Conservation (phyloP, 2,797 vertebrate genomes). For the Notolabrus celidotus region DNA sequence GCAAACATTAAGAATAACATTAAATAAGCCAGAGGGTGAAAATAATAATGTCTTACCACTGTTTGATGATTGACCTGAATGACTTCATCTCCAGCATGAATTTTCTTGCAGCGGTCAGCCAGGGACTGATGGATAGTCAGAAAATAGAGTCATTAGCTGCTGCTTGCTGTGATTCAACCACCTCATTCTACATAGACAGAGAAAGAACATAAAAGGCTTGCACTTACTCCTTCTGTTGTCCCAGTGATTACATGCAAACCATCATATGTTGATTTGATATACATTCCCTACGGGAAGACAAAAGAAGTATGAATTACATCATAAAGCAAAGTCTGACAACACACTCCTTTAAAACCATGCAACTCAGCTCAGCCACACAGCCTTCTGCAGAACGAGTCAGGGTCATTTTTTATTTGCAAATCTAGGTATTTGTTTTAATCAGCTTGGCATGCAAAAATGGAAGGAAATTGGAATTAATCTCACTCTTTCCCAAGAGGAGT, state of each 20-base stretch:
- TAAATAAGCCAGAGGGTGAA: not conserved
- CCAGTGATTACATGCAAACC: constrained; percentile 99
- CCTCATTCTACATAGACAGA: constrained; percentile 1
- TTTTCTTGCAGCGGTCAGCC: constrained; percentile 99
- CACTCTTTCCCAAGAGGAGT: not conserved
- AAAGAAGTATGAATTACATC: constrained; percentile 14
- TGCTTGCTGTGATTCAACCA: constrained; percentile 16
- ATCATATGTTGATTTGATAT: constrained; percentile 99
- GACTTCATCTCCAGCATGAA: constrained; percentile 99
- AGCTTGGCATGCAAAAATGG: constrained; percentile 31
- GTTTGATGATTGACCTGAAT: constrained; percentile 99
- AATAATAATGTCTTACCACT: constrained; percentile 89
- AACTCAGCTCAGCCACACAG: constrained; percentile 33
- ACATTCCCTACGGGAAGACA: constrained; percentile 92
- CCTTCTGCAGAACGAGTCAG: constrained; percentile 28
- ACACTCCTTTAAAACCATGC: constrained; percentile 33
- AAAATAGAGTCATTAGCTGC: constrained; percentile 34
- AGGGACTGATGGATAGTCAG: constrained; percentile 87
- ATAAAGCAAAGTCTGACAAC: constrained; percentile 30
- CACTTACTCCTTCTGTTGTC: constrained; percentile 98
- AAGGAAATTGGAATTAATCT: constrained; percentile 25
- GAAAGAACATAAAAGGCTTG: constrained; percentile 9
- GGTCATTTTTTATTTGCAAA: constrained; percentile 19
- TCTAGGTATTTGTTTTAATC: constrained; percentile 50
- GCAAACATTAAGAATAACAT: constrained; percentile 19